A percentile compares a stretch with the other conserved stretches of the same genome.
Conservation (phyloP, 2,888 invertebrate genomes). For the Lathronympha strigana region DNA sequence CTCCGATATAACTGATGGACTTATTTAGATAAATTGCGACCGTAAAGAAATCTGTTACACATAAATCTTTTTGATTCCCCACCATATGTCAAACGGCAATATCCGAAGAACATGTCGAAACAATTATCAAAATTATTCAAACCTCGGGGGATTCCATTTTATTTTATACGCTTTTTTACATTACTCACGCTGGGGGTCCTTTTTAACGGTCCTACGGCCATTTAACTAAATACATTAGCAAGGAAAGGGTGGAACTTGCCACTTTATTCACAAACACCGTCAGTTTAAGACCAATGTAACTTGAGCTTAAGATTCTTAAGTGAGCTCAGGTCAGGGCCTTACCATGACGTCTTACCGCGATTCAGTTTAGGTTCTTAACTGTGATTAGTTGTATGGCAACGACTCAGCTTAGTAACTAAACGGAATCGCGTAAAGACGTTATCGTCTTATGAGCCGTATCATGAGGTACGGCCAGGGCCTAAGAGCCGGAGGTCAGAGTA, state of each 20-base stretch:
- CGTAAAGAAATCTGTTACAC: not conserved
- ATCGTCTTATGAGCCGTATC: no score
- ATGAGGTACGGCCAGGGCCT: no score
- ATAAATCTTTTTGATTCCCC: not conserved
- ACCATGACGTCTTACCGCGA: no score
- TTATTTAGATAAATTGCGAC: not conserved
- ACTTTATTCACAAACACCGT: not conserved
- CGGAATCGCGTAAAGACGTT: no score
- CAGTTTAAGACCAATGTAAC: not conserved
- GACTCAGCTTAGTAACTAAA: no score
- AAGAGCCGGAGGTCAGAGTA: no score
- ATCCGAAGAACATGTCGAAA: constrained; percentile 16
- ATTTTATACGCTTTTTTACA: constrained; percentile 45
- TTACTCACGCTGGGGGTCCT: constrained; percentile 58
- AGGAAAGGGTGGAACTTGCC: constrained; percentile 64
- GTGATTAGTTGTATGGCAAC: no score
- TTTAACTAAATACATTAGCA: constrained; percentile 76
- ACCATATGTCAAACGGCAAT: constrained; percentile 16
- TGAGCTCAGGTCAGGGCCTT: no score
- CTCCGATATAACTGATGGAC: no score
- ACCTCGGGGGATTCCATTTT: constrained; percentile 33
- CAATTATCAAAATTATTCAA: constrained; percentile 27
- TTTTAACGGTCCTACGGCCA: constrained; percentile 71
- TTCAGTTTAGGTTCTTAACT: no score
- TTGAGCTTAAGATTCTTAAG: not conserved